These are phyloP conservation scores for Zingel zingel DNA, from an alignment of 2,113 vertebrate genomes.

Conservation along the genomic window DNA sequence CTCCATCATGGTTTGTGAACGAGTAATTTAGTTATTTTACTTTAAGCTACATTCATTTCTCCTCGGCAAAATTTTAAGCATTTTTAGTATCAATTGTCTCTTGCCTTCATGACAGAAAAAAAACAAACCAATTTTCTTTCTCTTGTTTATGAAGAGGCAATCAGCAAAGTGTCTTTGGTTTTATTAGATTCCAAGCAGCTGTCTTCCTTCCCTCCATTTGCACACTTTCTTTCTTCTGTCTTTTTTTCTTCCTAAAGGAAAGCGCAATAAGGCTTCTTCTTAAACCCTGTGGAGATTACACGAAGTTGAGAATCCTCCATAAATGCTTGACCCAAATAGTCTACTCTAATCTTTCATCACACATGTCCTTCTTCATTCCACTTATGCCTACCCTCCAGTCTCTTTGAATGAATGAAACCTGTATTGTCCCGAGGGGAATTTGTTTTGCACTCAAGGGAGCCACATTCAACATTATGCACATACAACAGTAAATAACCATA, in stretches of 20 bases:
- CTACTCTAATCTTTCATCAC: constrained; percentile 20
- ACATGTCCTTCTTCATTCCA: constrained; percentile 5
- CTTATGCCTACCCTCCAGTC: constrained; percentile 9
- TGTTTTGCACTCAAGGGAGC: too few relatives aligned
- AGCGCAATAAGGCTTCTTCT: constrained; percentile 40
- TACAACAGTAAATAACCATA: too few relatives aligned
- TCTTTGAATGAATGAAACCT: not conserved
- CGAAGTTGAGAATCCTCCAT: constrained; percentile 48
- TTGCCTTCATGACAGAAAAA: constrained; percentile 73
- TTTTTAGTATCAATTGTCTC: constrained; percentile 75
- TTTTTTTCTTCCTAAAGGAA: constrained; percentile 33
- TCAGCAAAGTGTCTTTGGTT: constrained; percentile 76
- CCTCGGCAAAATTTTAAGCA: constrained; percentile 66
- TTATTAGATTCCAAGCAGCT: constrained; percentile 74
- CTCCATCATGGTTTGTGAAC: constrained; percentile 43
- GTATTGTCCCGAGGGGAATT: too few relatives aligned
- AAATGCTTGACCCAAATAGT: constrained; percentile 55
- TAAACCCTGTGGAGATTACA: constrained; percentile 43
- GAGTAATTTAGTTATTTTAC: constrained; percentile 75
- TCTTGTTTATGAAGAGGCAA: constrained; percentile 78
- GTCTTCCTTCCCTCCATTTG: constrained; percentile 56
- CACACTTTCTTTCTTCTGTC: constrained; percentile 35
- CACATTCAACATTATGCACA: too few relatives aligned
- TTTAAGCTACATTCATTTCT: constrained; percentile 74
- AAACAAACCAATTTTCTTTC: constrained; percentile 75